phyloP scores from a whole-genome alignment of 2,888 invertebrate species.

The Ptychoptera albimana region DNA sequence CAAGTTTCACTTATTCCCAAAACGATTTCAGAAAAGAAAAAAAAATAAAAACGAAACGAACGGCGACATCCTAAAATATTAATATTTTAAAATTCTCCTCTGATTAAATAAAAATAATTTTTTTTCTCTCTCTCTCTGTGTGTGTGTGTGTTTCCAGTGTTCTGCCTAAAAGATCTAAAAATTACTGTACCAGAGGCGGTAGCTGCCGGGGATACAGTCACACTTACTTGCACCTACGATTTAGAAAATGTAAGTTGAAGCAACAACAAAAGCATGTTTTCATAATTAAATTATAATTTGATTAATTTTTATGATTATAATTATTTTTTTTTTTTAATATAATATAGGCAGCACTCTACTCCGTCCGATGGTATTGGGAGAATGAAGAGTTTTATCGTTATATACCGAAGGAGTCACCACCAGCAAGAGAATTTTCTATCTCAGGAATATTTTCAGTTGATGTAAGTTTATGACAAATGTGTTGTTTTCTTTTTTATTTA shows the following conservation, averaged over 20 bases:
- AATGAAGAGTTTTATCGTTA: constrained; percentile 36
- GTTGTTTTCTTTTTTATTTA: too few species aligned
- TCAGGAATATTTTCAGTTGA: constrained; percentile 32
- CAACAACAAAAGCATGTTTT: too few species aligned
- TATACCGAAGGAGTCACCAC: constrained; percentile 33
- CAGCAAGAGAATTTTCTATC: constrained; percentile 31
- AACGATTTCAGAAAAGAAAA: too few species aligned
- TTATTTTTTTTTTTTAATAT: background rate
- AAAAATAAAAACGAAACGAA: too few species aligned
- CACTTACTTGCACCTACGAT: constrained; percentile 14
- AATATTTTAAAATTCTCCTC: too few species aligned
- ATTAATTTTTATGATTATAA: background rate
- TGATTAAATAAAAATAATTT: background rate
- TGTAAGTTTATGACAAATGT: constrained; percentile 26
- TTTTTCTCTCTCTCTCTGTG: too few species aligned
- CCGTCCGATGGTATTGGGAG: constrained; percentile 39
- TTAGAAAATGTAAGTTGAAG: constrained; percentile 12
- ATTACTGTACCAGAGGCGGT: constrained; percentile 14
- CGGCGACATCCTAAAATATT: too few species aligned
- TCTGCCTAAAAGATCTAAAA: constrained; percentile 14
- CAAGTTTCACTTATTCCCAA: too few species aligned
- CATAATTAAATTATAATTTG: background rate
- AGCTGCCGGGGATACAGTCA: constrained; percentile 14
- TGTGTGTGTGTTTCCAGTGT: constrained; percentile 11
- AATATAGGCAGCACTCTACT: constrained; percentile 27